These are phyloP conservation scores for Heliothis virescens DNA, from an alignment of 1,140 invertebrate genomes.

Conservation along the genomic window DNA sequence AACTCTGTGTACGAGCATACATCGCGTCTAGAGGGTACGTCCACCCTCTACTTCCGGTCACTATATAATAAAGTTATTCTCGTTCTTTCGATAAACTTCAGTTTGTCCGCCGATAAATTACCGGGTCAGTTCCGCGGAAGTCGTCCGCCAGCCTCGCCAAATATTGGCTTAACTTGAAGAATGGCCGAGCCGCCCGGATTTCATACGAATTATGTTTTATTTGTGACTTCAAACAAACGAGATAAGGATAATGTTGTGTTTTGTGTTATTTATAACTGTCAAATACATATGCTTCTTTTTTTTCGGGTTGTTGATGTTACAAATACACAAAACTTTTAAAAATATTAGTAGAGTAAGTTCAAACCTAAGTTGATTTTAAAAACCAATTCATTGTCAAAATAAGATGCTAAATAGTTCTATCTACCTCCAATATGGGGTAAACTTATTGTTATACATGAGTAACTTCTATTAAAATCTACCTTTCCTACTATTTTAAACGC, in stretches of 20 bases:
- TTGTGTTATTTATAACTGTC: slow-evolving; percentile 5
- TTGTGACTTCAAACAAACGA: slow-evolving; percentile 63
- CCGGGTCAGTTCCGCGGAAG: slow-evolving; percentile 77
- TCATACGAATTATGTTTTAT: slow-evolving; percentile 71
- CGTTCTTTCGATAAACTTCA: slow-evolving; percentile 84
- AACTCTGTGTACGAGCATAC: slow-evolving; percentile 60
- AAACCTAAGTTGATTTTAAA: too few relatives aligned
- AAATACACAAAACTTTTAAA: too few relatives aligned
- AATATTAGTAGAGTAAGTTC: too few relatives aligned
- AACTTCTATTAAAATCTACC: too few relatives aligned
- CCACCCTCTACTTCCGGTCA: slow-evolving; percentile 78
- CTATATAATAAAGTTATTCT: slow-evolving; percentile 85
- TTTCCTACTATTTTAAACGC: too few relatives aligned
- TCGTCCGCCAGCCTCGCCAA: slow-evolving; percentile 68
- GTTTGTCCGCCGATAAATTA: slow-evolving; percentile 83
- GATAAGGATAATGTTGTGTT: slow-evolving; percentile 48
- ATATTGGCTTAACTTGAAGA: slow-evolving; percentile 85
- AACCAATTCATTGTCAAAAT: too few relatives aligned
- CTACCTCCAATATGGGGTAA: too few relatives aligned
- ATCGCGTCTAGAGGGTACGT: slow-evolving; percentile 34
- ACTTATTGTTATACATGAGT: too few relatives aligned
- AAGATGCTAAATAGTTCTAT: too few relatives aligned
- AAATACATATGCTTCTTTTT: not conserved
- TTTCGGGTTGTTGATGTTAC: not conserved
- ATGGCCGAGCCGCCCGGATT: slow-evolving; percentile 65